Percentiles rank a stretch among this genome's conserved stretches.
These are phyloP conservation scores for Caradrina kadenii DNA, from an alignment of 2,888 invertebrate genomes.

Conservation along the genomic window DNA sequence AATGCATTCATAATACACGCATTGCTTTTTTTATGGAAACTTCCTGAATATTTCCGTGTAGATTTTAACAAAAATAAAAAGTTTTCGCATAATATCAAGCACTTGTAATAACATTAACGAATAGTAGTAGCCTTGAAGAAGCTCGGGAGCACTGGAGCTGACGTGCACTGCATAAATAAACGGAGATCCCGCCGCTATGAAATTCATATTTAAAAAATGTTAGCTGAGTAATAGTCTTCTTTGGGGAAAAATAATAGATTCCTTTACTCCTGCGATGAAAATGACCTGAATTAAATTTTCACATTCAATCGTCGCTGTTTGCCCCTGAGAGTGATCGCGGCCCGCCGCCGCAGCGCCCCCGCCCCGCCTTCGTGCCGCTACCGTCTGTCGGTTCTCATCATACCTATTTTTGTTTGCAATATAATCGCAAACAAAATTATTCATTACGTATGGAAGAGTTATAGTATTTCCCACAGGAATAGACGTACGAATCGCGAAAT, in stretches of 20 bases:
- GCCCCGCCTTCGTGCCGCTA: constrained; percentile 52
- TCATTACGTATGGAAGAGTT: constrained; percentile 47
- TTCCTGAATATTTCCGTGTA: constrained; percentile 58
- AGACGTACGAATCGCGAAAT: constrained; percentile 8
- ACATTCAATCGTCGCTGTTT: constrained; percentile 88
- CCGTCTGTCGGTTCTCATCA: constrained; percentile 75
- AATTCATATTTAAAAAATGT: constrained; percentile 73
- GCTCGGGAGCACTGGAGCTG: constrained; percentile 46
- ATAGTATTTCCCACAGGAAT: constrained; percentile 27
- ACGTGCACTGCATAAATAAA: constrained; percentile 70
- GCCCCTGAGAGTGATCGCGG: constrained; percentile 84
- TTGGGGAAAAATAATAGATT: constrained; percentile 85
- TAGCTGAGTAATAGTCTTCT: constrained; percentile 80
- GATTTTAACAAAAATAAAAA: constrained; percentile 64
- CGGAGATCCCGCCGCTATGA: constrained; percentile 55
- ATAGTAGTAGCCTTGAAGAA: constrained; percentile 50
- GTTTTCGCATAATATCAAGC: constrained; percentile 66
- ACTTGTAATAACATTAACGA: constrained; percentile 68
- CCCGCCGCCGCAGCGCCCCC: constrained; percentile 68
- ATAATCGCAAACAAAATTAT: constrained; percentile 58
- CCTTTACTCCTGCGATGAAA: constrained; percentile 81
- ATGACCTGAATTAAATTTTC: constrained; percentile 89
- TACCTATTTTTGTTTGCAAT: constrained; percentile 74
- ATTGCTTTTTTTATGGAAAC: constrained; percentile 34
- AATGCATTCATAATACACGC: constrained; percentile 23